Evolutionary conservation across 2,797 vertebrate species (phyloP).

Genomic region (Rhinoraja longicauda): DNA sequence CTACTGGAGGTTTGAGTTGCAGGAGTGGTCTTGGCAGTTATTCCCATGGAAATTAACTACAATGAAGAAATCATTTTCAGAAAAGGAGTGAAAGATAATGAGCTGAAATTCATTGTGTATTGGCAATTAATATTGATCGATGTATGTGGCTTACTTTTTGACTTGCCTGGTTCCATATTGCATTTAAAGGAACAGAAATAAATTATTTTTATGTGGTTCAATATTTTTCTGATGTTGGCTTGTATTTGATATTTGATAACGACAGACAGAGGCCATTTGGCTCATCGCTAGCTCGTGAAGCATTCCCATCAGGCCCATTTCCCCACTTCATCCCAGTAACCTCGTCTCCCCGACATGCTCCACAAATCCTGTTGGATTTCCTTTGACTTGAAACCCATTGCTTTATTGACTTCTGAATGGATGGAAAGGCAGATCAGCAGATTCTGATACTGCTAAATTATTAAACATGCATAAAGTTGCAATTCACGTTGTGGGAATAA

Average conservation of each 20-base stretch:
- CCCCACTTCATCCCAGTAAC: too few species aligned
- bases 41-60: neutral
- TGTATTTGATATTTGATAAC: too few species aligned
- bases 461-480: neutral
- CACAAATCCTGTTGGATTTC: neutral
- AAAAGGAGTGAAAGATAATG: neutral
- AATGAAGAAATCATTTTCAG: neutral
- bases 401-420: neutral
- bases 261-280: too few species aligned
- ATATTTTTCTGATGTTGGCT: neutral
- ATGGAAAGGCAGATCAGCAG: neutral
- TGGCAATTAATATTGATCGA: neutral
- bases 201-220: slow-evolving; percentile 16
- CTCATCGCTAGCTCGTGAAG: too few species aligned
- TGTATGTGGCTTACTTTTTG: neutral
- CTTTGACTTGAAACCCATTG: neutral
- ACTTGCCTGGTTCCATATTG: neutral
- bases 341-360: too few species aligned
- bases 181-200: neutral
- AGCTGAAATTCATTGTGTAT: neutral
- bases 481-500: neutral
- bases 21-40: neutral
- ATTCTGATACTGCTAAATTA: neutral
- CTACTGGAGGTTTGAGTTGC: too few species aligned
- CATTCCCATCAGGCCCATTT: too few species aligned